A percentile compares a stretch with the other conserved stretches of the same genome.
Conservation (phyloP, 2,113 vertebrate species). For the Montifringilla adamsi region DNA sequence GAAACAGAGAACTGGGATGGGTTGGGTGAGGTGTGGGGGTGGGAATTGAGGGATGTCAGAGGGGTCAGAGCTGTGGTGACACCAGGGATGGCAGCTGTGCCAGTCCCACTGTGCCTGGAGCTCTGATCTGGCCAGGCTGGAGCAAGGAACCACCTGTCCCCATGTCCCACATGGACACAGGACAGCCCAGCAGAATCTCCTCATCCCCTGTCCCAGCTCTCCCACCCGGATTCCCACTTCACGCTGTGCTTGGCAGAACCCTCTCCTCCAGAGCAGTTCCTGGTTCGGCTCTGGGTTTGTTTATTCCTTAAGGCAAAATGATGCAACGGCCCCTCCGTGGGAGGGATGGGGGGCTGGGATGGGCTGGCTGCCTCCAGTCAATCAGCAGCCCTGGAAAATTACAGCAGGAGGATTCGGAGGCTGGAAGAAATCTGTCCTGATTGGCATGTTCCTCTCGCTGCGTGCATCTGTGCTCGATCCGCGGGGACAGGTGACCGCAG, state of each 20-base stretch:
- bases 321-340: conserved; percentile 44
- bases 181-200: background rate
- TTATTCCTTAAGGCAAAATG: conserved; percentile 59
- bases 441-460: background rate
- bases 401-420: background rate
- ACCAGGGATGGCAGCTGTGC: rapidly evolving
- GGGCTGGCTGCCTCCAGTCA: conserved; percentile 30
- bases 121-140: background rate
- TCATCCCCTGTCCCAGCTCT: rapidly evolving
- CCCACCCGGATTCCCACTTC: background rate
- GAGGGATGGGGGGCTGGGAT: conserved; percentile 45
- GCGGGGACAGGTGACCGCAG: rapidly evolving
- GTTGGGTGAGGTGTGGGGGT: background rate
- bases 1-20: background rate
- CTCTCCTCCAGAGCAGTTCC: background rate
- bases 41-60: rapidly evolving
- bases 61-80: background rate
- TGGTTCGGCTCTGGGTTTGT: background rate
- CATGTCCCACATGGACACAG: background rate
- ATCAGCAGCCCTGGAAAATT: conserved; percentile 56
- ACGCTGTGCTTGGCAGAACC: background rate
- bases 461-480: rapidly evolving
- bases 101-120: rapidly evolving
- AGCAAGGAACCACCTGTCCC: background rate
- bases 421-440: background rate